Evolutionary conservation across 2,888 invertebrate genomes (phyloP), one percentile per base, ranked within the genome.

Genomic region (Syrphus vitripennis): DNA sequence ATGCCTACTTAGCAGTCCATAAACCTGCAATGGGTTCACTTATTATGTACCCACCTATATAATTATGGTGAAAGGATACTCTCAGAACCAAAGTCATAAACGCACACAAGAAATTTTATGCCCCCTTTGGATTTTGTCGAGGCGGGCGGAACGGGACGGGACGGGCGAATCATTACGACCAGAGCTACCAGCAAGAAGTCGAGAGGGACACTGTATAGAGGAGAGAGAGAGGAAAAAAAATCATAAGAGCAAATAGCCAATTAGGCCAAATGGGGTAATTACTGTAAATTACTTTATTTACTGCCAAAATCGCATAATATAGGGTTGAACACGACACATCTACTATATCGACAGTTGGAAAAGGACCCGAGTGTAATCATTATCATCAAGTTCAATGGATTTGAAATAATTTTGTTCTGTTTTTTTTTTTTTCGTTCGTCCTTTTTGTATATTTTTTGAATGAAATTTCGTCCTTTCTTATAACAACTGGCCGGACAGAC

Each of bases 211-310:
- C 40, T n/a, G 57, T 2, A 29, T 14, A 42, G 45, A n/a, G 57
- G 14, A 45, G 67, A 16, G 61, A 65, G 10, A 6, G 7, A 5
- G 37, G 21, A 21, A 14, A 40, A 16, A 55, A 79, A 80, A 80
- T 86, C 84, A 86, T 82, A 82, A 82, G 77, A 74, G 77, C 81
- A 86, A 86, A 86, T 82, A 86, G 82, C 82, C 86, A 86, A 86
- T 86, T 86, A 86, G 82, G 57, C 77, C 69, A 69, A 86, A 86
- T 86, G 81, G 75, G 81, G 82, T 82, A 86, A 81, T 86, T 86
- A 82, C 74, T 86, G 86, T 86, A 78, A 86, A 86, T 86, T 86
- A 86, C 86, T 86, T 77, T 78, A 86, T 86, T 82, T 78, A 81
- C 86, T 86, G 74, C 29, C 77, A 50, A 69, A 67, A 81, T 50